Evolutionary conservation across 2,797 vertebrate species (phyloP), one percentile per base, ranked within the genome.

Genomic region (Macropodus opercularis): DNA sequence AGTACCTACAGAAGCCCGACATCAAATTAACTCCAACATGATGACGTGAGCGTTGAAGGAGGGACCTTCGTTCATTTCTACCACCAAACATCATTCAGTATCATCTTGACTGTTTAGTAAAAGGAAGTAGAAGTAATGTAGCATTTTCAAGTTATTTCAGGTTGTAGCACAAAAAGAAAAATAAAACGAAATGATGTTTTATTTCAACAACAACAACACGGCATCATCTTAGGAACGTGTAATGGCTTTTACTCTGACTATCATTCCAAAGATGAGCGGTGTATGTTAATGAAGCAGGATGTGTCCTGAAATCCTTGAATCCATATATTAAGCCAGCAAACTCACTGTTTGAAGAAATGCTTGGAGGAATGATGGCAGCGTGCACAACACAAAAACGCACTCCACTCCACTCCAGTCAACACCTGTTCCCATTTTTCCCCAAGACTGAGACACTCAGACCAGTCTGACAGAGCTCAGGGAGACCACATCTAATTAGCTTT

Each of bases 401-500:
- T 51, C 43, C 24, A 31, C 51, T 66, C 51, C n/a, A 27, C 48
- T 78, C 44, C 18, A 66, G 50, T 58, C 42, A 63, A 65, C 75
- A 83, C 78, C 69, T 81, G 72, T 67, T 83, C 61, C 52, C 14
- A 64, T 80, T 85, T 69, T 75, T 85, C 38, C 39, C 41, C 39
- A 64, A 67, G 29, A 75, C 55, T 56, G 63, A 54, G 48, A 55
- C 55, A 17, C 40, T 58, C 54, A 53, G 41, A 75, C 69, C 38
- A 79, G 68, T 86, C 75, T 82, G 63, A 48, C 24, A 22, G 23
- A 50, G 75, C 77, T 72, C 14, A 18, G 61, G 72, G 77, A 80
- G 57, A 80, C 57, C 54, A 64, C 49, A 79, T 82, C 57, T 86
- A 87, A 90, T 87, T 88, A 83, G 55, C 68, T 80, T 72, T 58